A percentile compares a stretch with the other conserved stretches of the same genome.
Conservation (phyloP, 1,140 invertebrate genomes). For the Drosophila sechellia region DNA sequence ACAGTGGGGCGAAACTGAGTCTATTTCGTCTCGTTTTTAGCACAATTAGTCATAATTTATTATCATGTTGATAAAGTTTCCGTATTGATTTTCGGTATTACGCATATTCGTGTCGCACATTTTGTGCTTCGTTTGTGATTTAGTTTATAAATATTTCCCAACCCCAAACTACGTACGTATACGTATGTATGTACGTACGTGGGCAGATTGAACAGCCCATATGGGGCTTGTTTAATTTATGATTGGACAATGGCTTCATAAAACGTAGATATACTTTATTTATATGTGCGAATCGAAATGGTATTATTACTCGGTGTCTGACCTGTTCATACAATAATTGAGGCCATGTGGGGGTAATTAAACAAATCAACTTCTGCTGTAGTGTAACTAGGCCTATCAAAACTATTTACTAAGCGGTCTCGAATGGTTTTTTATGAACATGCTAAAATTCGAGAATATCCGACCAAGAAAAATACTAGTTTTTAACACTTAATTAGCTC, state of each 20-base stretch:
- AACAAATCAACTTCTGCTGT: slow-evolving; percentile 4
- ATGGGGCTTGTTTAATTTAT: slow-evolving; percentile 70
- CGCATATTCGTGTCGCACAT: slow-evolving; percentile 62
- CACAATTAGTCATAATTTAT: slow-evolving; percentile 83
- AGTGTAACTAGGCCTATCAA: slow-evolving; percentile 7
- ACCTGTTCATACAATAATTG: slow-evolving; percentile 28
- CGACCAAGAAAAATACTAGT: slow-evolving; percentile 18
- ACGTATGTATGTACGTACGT: neutral
- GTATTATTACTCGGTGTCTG: slow-evolving; percentile 13
- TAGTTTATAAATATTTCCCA: slow-evolving; percentile 66
- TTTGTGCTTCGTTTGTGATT: slow-evolving; percentile 65
- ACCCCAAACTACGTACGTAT: neutral
- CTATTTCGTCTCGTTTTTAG: slow-evolving; percentile 71
- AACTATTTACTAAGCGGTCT: slow-evolving; percentile 12
- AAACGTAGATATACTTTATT: slow-evolving; percentile 39
- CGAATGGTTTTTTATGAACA: slow-evolving; percentile 31
- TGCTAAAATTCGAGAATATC: slow-evolving; percentile 22
- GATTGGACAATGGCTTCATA: slow-evolving; percentile 64
- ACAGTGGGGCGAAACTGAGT: slow-evolving; percentile 7
- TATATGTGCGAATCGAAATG: slow-evolving; percentile 17
- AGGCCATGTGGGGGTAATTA: slow-evolving; percentile 47
- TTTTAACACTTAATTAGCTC: slow-evolving; percentile 75
- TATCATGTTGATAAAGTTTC: slow-evolving; percentile 66
- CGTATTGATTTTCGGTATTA: slow-evolving; percentile 78
- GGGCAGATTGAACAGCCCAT: slow-evolving; percentile 51